Evolutionary conservation across 2,888 invertebrate species (phyloP).

Genomic region (Nomada goodeniana): DNA sequence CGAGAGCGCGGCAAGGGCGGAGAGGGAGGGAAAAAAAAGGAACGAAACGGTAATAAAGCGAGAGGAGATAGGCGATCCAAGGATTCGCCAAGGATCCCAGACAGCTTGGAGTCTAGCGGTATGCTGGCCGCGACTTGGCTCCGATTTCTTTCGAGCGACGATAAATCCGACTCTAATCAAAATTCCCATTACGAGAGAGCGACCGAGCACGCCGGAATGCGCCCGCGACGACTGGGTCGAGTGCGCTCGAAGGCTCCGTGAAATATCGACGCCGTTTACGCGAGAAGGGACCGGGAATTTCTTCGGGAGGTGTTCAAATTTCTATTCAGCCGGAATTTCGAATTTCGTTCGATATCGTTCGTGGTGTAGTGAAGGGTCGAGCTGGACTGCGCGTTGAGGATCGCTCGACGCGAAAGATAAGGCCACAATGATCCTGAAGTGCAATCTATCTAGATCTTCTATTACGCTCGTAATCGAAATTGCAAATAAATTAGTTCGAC

Average conservation of each 20-base stretch:
- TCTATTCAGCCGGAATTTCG: neutral
- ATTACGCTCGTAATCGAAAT: too few species aligned
- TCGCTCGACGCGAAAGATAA: too few species aligned
- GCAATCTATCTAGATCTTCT: too few species aligned
- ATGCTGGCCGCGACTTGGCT: slow-evolving; percentile 43
- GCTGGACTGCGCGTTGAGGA: too few species aligned
- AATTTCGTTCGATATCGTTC: neutral
- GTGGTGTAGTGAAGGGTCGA: neutral
- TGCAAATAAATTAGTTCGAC: too few species aligned
- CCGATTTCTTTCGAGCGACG: slow-evolving; percentile 47
- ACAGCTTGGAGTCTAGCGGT: slow-evolving; percentile 81
- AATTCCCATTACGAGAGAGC: slow-evolving; percentile 27
- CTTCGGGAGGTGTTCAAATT: neutral
- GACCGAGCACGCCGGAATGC: neutral
- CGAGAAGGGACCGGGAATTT: neutral
- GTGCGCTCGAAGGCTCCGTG: neutral
- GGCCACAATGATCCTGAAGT: too few species aligned
- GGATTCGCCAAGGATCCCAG: slow-evolving; percentile 79
- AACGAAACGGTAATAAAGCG: slow-evolving; percentile 67
- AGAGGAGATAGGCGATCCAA: slow-evolving; percentile 73
- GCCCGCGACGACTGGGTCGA: neutral
- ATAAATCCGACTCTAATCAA: slow-evolving; percentile 42
- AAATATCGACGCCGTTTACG: slow-evolving; percentile 24
- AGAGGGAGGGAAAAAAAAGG: slow-evolving; percentile 55
- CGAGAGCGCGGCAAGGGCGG: neutral